A percentile compares a stretch with the other conserved stretches of the same genome.
Evolutionary conservation across 1,140 invertebrate genomes (phyloP).

Genomic region (Colletes gigas): DNA sequence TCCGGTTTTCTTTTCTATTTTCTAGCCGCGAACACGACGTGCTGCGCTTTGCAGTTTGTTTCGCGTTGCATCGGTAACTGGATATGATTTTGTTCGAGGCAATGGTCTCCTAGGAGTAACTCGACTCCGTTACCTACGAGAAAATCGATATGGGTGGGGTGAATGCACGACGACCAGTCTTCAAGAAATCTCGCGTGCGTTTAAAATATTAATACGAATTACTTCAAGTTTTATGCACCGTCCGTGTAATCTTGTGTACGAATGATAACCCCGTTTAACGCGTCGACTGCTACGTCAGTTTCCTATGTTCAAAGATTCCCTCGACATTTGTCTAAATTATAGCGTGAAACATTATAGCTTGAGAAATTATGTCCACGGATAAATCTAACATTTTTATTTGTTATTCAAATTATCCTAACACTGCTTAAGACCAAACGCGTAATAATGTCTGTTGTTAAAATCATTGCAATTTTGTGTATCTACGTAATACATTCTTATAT

Average conservation of each 20-base stretch:
- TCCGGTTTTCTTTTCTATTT: background rate
- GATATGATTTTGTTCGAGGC: slow-evolving; percentile 46
- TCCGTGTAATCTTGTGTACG: background rate
- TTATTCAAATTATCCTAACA: no score
- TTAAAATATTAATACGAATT: background rate
- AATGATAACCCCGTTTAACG: no score
- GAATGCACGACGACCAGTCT: slow-evolving; percentile 24
- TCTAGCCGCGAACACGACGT: background rate
- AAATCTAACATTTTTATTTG: no score
- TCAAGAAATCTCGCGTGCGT: slow-evolving; percentile 3
- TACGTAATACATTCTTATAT: background rate
- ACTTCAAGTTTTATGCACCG: background rate
- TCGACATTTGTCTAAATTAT: no score
- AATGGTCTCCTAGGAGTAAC: slow-evolving; percentile 54
- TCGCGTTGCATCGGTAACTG: slow-evolving; percentile 51
- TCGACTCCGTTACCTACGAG: slow-evolving; percentile 30
- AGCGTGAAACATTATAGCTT: no score
- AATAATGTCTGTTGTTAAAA: no score
- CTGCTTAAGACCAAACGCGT: no score
- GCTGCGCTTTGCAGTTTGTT: slow-evolving; percentile 21
- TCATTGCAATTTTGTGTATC: no score
- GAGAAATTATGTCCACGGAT: no score
- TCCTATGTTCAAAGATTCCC: no score
- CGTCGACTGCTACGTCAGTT: no score
- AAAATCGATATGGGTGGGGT: slow-evolving; percentile 57